Evolutionary conservation across 1,140 invertebrate species (phyloP), one percentile per base, ranked within the genome.

Genomic region (Cydia fagiglandana): DNA sequence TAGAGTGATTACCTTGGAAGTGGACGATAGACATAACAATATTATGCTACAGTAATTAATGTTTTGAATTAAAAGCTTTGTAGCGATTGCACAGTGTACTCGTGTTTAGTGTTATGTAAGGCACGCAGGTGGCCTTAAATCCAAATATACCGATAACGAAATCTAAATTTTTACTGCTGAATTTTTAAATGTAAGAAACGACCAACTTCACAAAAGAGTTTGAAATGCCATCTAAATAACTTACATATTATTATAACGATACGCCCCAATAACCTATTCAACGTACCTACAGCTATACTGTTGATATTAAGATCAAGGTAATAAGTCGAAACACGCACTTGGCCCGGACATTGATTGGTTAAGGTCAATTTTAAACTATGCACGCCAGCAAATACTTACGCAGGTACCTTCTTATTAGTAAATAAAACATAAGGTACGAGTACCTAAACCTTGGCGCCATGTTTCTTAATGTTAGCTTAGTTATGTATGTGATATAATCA

Each of bases 281-380:
- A 61, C 56, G 20, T 12, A 61, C 56, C 10, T 12, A 61, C 56
- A 0, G 20, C 20, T 24, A 2, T 17, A 17, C 50, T 53, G 50
- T 75, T 76, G 74, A 53, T 73, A 75, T 79, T 81, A 76, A 78
- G 73, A 77, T 77, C 80, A 81, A 81, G 80, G 80, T 64, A 64
- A 45, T 73, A 47, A 75, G 70, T 61, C 68, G n/a, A 73, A 78
- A 75, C 78, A 81, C 78, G 78, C 78, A 78, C 75, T 47, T 41
- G 10, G 73, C 61, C 53, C 30, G 75, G 75, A 77, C 50, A 53
- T 47, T 53, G 64, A 73, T 64, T 75, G 76, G 50, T 75, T 79
- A 78, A 81, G 77, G 76, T 78, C 75, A 82, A 50, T 64, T 45
- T 70, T 24, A 75, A 73, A 20, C 30, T 47, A 56, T 76, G 75